Evolutionary conservation across 1,140 invertebrate genomes (phyloP), one percentile per base, ranked within the genome.

Genomic region (Dufourea novaeangliae): DNA sequence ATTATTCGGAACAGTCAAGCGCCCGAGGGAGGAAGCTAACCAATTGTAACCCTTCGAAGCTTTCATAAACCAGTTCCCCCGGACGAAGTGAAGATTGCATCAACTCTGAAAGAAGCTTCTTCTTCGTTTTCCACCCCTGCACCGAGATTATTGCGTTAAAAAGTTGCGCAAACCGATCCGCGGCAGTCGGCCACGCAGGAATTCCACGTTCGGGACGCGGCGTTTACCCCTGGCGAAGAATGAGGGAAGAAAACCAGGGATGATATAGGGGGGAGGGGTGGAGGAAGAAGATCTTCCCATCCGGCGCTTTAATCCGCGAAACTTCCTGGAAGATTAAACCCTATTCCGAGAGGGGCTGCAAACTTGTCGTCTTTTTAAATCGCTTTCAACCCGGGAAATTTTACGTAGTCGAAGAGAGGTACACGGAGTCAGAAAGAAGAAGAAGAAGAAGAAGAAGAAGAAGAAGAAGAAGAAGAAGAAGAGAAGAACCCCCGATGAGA

Each of bases 301-400:
- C 39, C 63, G 78, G n/a, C 72, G 56, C 62, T 69, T 76, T 76
- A 70, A 77, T 70, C 66, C 66, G 56, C 56, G 67, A 70, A 61
- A 70, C 74, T 77, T 77, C 25, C 67, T 46, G 66, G 41, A 77
- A 77, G 66, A 77, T 77, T 77, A 77, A 77, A 70, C 66, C 64
- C 66, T 59, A 69, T 77, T 61, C 74, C 74, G 10, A n/a, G 20
- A 32, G 75, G 57, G 44, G 62, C 68, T 29, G 81, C 80, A 59
- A 78, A 78, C 77, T 82, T 71, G 59, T 71, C 66, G 66, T 67
- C 73, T 79, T 79, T 84, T 84, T 70, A 75, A 83, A 84, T 84
- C 80, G 82, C 77, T 75, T 62, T 83, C 80, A 66, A 75, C 68
- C 44, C 63, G 44, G 22, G 69, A 56, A 68, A 83, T 82, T 82